A percentile compares a stretch with the other conserved stretches of the same genome.
Conservation (phyloP, 2,888 invertebrate genomes). For the Eueremaeus valkanovi region DNA sequence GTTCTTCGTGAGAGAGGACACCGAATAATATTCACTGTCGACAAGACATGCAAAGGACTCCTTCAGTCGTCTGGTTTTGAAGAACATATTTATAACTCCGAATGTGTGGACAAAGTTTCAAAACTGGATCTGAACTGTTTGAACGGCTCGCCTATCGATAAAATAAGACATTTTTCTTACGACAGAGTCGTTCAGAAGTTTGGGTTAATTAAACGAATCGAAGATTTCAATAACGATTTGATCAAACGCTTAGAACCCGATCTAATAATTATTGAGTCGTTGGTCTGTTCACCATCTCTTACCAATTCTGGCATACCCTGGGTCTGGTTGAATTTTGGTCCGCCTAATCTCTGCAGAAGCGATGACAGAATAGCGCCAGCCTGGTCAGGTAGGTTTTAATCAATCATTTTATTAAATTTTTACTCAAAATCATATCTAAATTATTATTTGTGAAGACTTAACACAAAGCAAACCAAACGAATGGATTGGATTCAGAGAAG, state of each 20-base stretch:
- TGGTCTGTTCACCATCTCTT: constrained; percentile 2
- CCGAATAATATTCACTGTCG: neutral
- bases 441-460: neutral
- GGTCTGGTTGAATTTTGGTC: constrained; percentile 24
- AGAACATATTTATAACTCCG: neutral
- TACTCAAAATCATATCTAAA: neutral
- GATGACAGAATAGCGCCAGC: neutral
- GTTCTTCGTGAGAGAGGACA: neutral
- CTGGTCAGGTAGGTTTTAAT: constrained; percentile 16
- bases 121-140: neutral
- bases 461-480: neutral
- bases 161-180: neutral
- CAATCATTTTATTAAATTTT: neutral
- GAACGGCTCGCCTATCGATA: neutral
- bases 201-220: neutral
- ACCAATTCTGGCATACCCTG: constrained; percentile 14
- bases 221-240: neutral
- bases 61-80: neutral
- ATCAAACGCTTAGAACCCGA: neutral
- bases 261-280: neutral
- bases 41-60: neutral
- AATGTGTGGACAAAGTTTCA: neutral
- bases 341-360: neutral
- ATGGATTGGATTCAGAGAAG: neutral
- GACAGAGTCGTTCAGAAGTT: neutral